A percentile compares a stretch with the other conserved stretches of the same genome.
These are phyloP conservation scores for Heteractis magnifica DNA, from an alignment of 92 coral and sea anemone genomes.

Conservation along the genomic window DNA sequence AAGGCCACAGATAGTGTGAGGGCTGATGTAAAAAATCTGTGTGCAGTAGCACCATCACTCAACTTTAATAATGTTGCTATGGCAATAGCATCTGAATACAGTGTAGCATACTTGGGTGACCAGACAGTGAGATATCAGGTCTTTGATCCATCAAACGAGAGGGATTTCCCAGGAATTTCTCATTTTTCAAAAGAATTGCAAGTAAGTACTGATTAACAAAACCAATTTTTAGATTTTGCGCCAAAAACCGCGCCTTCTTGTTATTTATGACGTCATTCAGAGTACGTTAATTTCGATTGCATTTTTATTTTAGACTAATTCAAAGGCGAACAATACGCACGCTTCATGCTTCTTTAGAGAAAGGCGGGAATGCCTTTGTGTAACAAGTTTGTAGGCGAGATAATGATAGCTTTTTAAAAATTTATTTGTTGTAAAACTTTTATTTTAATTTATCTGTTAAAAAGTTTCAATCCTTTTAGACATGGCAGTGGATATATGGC, in stretches of 20 bases:
- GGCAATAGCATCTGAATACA: conserved; percentile 58
- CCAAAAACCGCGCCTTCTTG: no score
- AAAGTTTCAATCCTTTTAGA: conserved; percentile 21
- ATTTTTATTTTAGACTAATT: no score
- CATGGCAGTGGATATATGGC: conserved; percentile 92
- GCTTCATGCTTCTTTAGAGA: no score
- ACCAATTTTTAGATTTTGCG: no score
- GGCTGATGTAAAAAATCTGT: conserved; percentile 73
- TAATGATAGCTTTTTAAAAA: no score
- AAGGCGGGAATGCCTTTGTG: no score
- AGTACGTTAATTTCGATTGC: no score
- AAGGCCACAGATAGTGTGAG: conserved; percentile 80
- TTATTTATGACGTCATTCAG: no score
- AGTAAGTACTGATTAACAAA: conserved; percentile 21
- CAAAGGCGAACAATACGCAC: no score
- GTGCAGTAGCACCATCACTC: conserved; percentile 54
- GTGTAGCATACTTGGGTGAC: conserved; percentile 36
- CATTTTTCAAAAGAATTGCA: conserved; percentile 46
- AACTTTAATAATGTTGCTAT: conserved; percentile 48
- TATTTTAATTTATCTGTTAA: no score
- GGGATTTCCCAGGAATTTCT: conserved; percentile 62
- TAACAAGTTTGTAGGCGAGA: no score
- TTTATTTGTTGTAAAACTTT: no score
- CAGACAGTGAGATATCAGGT: conserved; percentile 3
- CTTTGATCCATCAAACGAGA: conserved; percentile 51